phyloP scores from a whole-genome alignment of 2,113 vertebrate genomes.

The Myocastor coypus region DNA sequence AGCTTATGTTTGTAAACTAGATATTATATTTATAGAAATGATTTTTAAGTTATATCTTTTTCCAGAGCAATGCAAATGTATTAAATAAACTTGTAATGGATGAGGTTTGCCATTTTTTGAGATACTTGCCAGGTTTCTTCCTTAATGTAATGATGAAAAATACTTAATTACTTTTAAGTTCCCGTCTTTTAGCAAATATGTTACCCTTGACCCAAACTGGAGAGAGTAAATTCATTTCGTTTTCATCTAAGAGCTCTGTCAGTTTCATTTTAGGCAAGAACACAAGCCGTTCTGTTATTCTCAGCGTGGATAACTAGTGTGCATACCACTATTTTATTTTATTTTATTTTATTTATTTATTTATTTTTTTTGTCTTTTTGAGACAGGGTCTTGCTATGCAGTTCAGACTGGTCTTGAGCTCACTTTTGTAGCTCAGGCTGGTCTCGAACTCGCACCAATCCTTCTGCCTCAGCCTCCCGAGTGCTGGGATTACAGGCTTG shows the following conservation, averaged over 20 bases:
- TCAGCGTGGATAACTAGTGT: not conserved
- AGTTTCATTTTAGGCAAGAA: not conserved
- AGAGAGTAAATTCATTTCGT: not conserved
- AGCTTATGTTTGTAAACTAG: not conserved
- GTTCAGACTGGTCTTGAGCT: too few species aligned
- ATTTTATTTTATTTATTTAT: too few species aligned
- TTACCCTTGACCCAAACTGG: not conserved
- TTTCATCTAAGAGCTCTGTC: not conserved
- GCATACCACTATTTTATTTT: not conserved
- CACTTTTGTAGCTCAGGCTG: too few species aligned
- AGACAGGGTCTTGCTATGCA: too few species aligned
- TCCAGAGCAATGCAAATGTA: not conserved
- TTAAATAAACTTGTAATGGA: not conserved
- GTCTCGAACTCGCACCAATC: too few species aligned
- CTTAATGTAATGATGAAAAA: not conserved
- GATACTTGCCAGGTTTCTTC: not conserved
- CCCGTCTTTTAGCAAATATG: not conserved
- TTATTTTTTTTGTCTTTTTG: too few species aligned
- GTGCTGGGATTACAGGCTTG: too few species aligned
- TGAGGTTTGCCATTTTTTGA: not conserved
- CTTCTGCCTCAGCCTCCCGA: too few species aligned
- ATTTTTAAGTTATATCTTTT: not conserved
- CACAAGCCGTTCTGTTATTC: not conserved
- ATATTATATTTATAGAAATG: not conserved
- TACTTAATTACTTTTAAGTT: not conserved